phyloP scores from a whole-genome alignment of 2,797 vertebrate species.

The Periparus ater region DNA sequence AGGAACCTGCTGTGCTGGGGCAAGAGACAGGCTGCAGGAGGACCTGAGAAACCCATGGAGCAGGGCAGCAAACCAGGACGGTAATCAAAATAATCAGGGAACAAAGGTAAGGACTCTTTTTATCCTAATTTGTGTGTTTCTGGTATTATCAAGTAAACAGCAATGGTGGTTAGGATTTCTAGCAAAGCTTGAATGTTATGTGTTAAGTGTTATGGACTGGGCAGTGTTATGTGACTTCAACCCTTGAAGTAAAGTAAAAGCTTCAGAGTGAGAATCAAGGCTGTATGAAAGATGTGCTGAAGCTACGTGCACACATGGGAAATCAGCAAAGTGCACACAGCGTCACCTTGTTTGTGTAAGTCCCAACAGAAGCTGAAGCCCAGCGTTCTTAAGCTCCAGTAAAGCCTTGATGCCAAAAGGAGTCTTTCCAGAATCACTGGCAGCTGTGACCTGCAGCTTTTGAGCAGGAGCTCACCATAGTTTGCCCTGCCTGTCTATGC shows the following conservation, averaged over 20 bases:
- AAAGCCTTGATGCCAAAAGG: not conserved
- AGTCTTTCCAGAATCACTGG: not conserved
- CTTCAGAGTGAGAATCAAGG: not conserved
- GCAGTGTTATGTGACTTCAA: not conserved
- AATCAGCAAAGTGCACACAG: accelerated
- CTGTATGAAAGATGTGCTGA: not conserved
- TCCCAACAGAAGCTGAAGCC: not conserved
- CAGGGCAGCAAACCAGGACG: not conserved
- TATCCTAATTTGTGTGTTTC: not conserved
- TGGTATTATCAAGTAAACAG: not conserved
- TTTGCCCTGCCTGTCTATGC: not conserved
- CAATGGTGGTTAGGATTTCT: not conserved
- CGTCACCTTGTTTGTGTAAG: not conserved
- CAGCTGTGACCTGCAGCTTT: not conserved
- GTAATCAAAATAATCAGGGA: not conserved
- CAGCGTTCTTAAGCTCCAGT: not conserved
- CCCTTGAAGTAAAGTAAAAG: not conserved
- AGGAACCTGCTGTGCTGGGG: not conserved
- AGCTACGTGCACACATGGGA: not conserved
- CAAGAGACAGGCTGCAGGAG: accelerated
- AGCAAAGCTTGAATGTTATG: not conserved
- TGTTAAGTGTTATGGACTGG: not conserved
- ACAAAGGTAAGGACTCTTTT: not conserved
- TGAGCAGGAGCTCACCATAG: not conserved
- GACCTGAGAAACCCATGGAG: not conserved